Evolutionary conservation across 2,888 invertebrate species (phyloP).

Genomic region (Lepidochrysops patricia): DNA sequence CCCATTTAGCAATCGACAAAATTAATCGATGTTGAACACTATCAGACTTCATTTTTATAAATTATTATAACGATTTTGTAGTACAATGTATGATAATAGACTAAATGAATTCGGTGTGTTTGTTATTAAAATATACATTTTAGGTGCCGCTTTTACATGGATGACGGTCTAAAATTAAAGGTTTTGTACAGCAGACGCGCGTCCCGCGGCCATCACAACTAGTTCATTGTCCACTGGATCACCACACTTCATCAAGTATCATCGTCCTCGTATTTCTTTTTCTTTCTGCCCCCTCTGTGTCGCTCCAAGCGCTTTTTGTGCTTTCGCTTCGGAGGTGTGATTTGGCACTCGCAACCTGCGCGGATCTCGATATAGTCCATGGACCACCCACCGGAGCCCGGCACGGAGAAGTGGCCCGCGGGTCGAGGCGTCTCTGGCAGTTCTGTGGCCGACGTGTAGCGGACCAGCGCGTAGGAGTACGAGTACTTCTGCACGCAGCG

Average conservation of each 20-base stretch:
- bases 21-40: no score
- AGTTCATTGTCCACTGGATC: constrained; percentile 54
- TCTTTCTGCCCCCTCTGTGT: constrained; percentile 52
- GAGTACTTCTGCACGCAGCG: constrained; percentile 88
- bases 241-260: constrained; percentile 53
- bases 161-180: background rate
- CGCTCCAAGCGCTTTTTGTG: constrained; percentile 40
- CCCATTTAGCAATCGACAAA: no score
- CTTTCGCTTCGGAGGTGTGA: constrained; percentile 75
- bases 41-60: background rate
- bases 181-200: constrained; percentile 4
- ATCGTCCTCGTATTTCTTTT: constrained; percentile 45
- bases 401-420: constrained; percentile 61
- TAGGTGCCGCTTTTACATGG: background rate
- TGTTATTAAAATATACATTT: background rate
- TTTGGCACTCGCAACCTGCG: constrained; percentile 89
- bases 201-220: constrained; percentile 37
- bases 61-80: background rate
- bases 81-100: background rate
- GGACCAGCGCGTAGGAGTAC: constrained; percentile 87
- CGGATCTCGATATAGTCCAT: constrained; percentile 88
- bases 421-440: constrained; percentile 51
- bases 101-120: background rate
- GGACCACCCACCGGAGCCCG: constrained; percentile 78
- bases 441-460: constrained; percentile 69